phyloP scores from a whole-genome alignment of 2,113 vertebrate species.

The Guaruba guarouba region DNA sequence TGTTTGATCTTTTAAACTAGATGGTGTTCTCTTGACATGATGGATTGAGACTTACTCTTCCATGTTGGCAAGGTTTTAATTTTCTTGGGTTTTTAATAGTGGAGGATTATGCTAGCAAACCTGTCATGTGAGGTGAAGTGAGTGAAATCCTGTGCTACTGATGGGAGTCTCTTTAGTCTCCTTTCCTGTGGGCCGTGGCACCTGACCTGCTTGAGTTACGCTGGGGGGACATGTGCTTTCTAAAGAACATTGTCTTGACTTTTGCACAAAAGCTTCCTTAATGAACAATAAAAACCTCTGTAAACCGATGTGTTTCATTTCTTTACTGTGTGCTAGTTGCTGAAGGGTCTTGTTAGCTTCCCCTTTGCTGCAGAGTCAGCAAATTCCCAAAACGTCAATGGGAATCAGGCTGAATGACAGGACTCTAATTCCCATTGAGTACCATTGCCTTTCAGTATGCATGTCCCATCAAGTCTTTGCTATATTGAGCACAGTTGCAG shows the following conservation, averaged over 20 bases:
- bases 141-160: neutral
- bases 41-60: neutral
- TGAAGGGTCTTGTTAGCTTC: accelerated
- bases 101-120: neutral
- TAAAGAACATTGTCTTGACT: constrained; percentile 48
- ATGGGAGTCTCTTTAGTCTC: neutral
- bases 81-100: neutral
- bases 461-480: neutral
- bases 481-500: neutral
- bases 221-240: constrained; percentile 41
- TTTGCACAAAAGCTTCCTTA: constrained; percentile 66
- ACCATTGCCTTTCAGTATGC: accelerated
- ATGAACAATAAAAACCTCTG: constrained; percentile 66
- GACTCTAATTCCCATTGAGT: neutral
- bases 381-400: neutral
- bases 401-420: neutral
- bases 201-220: neutral
- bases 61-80: neutral
- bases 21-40: neutral
- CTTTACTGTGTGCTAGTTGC: accelerated
- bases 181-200: neutral
- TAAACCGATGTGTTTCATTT: accelerated
- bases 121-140: neutral
- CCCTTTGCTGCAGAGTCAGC: neutral
- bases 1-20: neutral